These are phyloP conservation scores for Cerastis rubricosa DNA, from an alignment of 2,888 invertebrate species.

Conservation along the genomic window DNA sequence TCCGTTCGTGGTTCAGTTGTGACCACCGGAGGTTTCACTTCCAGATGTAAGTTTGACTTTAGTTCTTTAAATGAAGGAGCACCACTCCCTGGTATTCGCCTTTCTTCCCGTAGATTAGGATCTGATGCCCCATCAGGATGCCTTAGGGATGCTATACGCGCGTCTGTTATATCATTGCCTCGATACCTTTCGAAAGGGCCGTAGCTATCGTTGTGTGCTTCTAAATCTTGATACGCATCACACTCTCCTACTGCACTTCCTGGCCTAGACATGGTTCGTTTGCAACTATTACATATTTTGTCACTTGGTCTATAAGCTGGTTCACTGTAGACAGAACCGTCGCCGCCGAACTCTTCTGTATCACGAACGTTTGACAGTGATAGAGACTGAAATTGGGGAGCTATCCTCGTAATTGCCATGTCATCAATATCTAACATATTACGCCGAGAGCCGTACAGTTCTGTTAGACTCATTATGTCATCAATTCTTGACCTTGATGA, in stretches of 20 bases:
- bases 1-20: slow-evolving; percentile 91
- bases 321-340: slow-evolving; percentile 96
- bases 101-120: slow-evolving; percentile 95
- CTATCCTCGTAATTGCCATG: slow-evolving; percentile 89
- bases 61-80: slow-evolving; percentile 92
- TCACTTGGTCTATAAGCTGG: slow-evolving; percentile 94
- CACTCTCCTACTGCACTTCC: slow-evolving; percentile 93
- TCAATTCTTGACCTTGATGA: slow-evolving; percentile 92
- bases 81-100: slow-evolving; percentile 92
- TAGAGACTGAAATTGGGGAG: slow-evolving; percentile 93
- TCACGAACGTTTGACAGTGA: slow-evolving; percentile 93
- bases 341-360: slow-evolving; percentile 92
- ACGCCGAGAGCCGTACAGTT: slow-evolving; percentile 95
- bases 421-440: slow-evolving; percentile 92
- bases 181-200: slow-evolving; percentile 93
- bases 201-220: slow-evolving; percentile 87
- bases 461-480: slow-evolving; percentile 95
- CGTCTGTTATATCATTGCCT: slow-evolving; percentile 88
- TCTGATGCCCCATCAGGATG: slow-evolving; percentile 98
- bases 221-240: slow-evolving; percentile 90
- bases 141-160: slow-evolving; percentile 93
- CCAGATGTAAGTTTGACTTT: slow-evolving; percentile 88
- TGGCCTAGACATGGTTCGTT: slow-evolving; percentile 93
- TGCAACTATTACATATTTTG: slow-evolving; percentile 94
- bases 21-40: slow-evolving; percentile 90